Evolutionary conservation across 2,888 invertebrate species (phyloP).

Genomic region (Oscheius sp.): DNA sequence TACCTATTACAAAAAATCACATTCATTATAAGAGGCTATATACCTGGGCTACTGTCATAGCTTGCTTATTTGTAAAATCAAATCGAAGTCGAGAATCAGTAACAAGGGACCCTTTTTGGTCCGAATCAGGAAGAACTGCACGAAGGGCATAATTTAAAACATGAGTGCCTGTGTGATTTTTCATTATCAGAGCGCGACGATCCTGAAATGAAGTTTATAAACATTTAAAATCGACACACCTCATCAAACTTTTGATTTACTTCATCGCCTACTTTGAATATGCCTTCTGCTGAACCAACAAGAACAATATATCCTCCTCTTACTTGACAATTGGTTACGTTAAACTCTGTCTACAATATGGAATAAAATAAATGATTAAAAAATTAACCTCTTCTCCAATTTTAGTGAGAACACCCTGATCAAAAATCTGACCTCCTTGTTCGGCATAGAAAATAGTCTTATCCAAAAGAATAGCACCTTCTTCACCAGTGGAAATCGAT

Average conservation of each 20-base stretch:
- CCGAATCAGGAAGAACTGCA: conserved; percentile 81
- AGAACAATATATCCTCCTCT: conserved; percentile 95
- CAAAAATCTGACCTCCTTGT: conserved; percentile 97
- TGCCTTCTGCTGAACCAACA: conserved; percentile 87
- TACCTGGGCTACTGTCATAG: conserved; percentile 88
- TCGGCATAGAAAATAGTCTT: conserved; percentile 96
- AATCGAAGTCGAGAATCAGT: conserved; percentile 95
- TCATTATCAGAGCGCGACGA: conserved; percentile 92
- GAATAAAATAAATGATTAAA: background rate
- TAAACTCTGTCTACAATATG: conserved; percentile 82
- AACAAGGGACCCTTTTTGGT: conserved; percentile 86
- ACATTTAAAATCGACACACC: conserved; percentile 61
- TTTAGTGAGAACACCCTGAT: conserved; percentile 89
- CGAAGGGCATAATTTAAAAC: conserved; percentile 92
- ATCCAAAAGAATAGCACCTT: conserved; percentile 91
- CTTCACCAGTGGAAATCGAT: conserved; percentile 84
- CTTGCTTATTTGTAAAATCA: conserved; percentile 93
- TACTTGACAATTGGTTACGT: conserved; percentile 91
- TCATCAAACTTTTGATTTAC: conserved; percentile 86
- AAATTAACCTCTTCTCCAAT: conserved; percentile 80
- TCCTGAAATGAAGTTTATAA: conserved; percentile 73
- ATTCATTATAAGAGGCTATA: background rate
- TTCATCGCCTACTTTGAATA: conserved; percentile 86
- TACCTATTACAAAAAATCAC: conserved; percentile 31
- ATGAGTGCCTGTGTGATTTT: conserved; percentile 98